Evolutionary conservation across 2,888 invertebrate species (phyloP).

Genomic region (Stenotaenia linearis): DNA sequence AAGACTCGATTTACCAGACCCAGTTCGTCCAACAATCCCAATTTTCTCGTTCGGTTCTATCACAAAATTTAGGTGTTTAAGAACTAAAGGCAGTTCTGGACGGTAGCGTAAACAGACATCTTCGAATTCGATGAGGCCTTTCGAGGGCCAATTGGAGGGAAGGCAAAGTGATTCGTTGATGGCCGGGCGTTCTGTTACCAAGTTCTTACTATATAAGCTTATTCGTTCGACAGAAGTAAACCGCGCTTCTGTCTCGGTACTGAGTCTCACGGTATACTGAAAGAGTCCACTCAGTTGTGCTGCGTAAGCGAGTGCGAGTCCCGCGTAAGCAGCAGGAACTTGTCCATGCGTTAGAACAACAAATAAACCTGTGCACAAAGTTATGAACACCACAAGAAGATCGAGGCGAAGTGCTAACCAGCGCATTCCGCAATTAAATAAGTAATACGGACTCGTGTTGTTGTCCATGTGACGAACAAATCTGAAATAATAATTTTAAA

Average conservation of each 20-base stretch:
- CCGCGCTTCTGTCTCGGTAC: constrained; percentile 51
- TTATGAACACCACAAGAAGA: constrained; percentile 47
- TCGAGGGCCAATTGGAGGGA: constrained; percentile 52
- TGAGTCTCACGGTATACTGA: constrained; percentile 45
- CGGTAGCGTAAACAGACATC: constrained; percentile 53
- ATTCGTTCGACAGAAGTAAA: constrained; percentile 54
- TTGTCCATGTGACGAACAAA: constrained; percentile 52
- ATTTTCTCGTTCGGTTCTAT: constrained; percentile 54
- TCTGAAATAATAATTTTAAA: constrained; percentile 43
- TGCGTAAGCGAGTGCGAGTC: constrained; percentile 56
- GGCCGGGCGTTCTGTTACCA: constrained; percentile 42
- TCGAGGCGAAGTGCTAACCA: constrained; percentile 53
- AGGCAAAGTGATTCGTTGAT: constrained; percentile 42
- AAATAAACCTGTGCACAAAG: constrained; percentile 51
- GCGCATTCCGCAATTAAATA: constrained; percentile 52
- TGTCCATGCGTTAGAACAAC: constrained; percentile 50
- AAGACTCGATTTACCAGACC: constrained; percentile 55
- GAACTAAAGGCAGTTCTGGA: constrained; percentile 49
- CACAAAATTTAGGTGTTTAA: constrained; percentile 54
- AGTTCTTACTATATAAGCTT: constrained; percentile 41
- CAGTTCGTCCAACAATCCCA: constrained; percentile 38
- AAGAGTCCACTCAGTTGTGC: background rate
- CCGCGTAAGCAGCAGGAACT: constrained; percentile 55
- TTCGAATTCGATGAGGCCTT: constrained; percentile 52
- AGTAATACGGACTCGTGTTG: constrained; percentile 51